These are phyloP conservation scores for Tachuris rubrigastra DNA, from an alignment of 2,113 vertebrate species.

Conservation along the genomic window DNA sequence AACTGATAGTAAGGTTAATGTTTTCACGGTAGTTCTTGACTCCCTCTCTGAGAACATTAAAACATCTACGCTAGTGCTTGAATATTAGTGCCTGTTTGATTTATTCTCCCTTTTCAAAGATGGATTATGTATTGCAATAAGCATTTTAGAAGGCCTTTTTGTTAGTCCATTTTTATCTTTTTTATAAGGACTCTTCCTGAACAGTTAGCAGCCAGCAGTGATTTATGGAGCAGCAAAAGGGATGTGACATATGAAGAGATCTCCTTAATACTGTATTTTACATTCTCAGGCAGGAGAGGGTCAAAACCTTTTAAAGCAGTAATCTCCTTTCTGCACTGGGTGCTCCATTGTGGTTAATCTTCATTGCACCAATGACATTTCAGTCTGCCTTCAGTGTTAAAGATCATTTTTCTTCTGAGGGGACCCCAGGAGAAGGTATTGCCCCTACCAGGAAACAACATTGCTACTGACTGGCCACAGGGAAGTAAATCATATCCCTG, in stretches of 20 bases:
- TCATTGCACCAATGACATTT: background rate
- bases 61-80: background rate
- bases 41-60: background rate
- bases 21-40: background rate
- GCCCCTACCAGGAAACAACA: background rate
- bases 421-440: conserved; percentile 40
- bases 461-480: conserved; percentile 37
- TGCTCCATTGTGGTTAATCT: background rate
- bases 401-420: background rate
- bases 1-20: background rate
- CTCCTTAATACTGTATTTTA: background rate
- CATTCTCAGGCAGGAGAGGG: background rate
- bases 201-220: background rate
- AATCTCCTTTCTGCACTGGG: background rate
- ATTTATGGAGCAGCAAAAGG: background rate
- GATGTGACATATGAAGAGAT: background rate
- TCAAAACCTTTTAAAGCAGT: background rate
- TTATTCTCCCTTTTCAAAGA: background rate
- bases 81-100: background rate
- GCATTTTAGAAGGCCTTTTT: background rate
- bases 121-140: background rate
- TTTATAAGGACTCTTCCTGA: background rate
- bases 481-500: conserved; percentile 47
- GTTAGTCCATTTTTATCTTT: background rate
- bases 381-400: conserved; percentile 60